Conservation (phyloP, 2,797 vertebrate species). For the Synanceia verrucosa region DNA sequence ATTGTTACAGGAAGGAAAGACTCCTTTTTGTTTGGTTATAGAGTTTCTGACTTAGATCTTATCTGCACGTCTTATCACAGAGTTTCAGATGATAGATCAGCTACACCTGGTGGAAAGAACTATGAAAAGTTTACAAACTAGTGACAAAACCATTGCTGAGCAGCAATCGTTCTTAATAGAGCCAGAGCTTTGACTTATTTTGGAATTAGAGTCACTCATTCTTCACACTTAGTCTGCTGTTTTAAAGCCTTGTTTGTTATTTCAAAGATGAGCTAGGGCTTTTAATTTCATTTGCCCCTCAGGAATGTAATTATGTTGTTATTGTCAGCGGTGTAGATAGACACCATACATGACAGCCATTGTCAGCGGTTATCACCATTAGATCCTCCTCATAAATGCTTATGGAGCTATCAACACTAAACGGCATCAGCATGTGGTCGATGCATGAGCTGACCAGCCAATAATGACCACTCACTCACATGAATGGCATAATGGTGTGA, state of each 20-base stretch:
- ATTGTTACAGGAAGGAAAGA: conserved; percentile 3
- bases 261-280: conserved; percentile 17
- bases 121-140: neutral
- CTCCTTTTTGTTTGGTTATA: conserved; percentile 30
- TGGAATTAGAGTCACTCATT: conserved; percentile 14
- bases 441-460: neutral
- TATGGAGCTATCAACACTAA: conserved; percentile 32
- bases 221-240: neutral
- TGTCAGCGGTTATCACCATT: conserved; percentile 46
- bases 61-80: conserved; percentile 1
- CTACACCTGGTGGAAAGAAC: neutral
- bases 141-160: neutral
- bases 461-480: neutral
- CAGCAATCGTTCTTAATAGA: neutral
- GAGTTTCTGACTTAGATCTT: neutral
- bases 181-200: neutral
- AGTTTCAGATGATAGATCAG: neutral
- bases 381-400: conserved; percentile 25
- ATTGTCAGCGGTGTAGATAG: conserved; percentile 45
- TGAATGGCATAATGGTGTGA: neutral
- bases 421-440: neutral
- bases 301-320: conserved; percentile 47
- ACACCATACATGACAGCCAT: conserved; percentile 47
- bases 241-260: conserved; percentile 22
- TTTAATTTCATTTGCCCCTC: conserved; percentile 49